Evolutionary conservation across 2,888 invertebrate genomes (phyloP).

Genomic region (Andrena fulva): DNA sequence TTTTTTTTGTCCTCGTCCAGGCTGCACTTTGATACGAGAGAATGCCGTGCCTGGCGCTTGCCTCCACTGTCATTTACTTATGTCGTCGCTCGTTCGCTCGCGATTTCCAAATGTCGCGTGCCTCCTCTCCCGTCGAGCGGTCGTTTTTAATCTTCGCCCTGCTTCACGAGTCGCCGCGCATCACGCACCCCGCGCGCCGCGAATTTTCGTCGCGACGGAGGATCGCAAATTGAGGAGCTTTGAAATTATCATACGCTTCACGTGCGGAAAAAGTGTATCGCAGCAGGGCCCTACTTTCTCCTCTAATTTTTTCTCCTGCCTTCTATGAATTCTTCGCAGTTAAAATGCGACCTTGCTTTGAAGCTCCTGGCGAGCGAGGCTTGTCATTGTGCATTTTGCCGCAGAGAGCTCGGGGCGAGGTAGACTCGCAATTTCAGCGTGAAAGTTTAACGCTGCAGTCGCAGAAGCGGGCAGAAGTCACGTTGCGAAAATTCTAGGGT

Average conservation of each 20-base stretch:
- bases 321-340: not conserved
- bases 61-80: slow-evolving; percentile 7
- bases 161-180: not conserved
- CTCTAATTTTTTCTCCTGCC: not conserved
- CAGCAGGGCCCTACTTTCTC: not conserved
- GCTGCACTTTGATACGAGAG: slow-evolving; percentile 16
- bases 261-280: not conserved
- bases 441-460: not conserved
- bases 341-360: not conserved
- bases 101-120: not conserved
- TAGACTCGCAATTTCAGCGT: not conserved
- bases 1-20: not conserved
- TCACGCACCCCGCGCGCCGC: not conserved
- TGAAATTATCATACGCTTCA: not conserved
- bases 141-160: slow-evolving; percentile 4
- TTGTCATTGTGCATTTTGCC: not conserved
- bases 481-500: not conserved
- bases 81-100: not conserved
- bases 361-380: not conserved
- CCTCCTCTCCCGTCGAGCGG: not conserved
- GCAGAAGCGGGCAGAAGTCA: not conserved
- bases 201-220: not conserved
- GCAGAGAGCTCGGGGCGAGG: not conserved
- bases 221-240: not conserved
- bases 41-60: not conserved